These are phyloP conservation scores for Hippolais icterina DNA, from an alignment of 2,113 vertebrate species.

Conservation along the genomic window DNA sequence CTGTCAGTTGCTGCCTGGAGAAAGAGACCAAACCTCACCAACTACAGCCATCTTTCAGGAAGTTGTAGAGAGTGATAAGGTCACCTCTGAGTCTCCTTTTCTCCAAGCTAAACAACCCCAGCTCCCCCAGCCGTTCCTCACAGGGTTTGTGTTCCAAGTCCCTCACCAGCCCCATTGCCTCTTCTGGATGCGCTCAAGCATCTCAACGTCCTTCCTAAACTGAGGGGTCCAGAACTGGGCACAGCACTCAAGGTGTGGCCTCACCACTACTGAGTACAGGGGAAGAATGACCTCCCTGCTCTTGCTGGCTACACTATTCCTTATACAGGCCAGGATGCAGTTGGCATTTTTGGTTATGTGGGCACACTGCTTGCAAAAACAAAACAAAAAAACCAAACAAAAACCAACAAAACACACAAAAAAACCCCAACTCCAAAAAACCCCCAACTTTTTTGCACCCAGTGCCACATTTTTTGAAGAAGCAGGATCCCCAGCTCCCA, in stretches of 20 bases:
- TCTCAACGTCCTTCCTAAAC: fast-evolving
- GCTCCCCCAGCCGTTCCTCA: fast-evolving
- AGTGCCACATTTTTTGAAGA: neutral
- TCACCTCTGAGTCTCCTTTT: neutral
- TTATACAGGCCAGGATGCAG: neutral
- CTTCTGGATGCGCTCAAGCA: fast-evolving
- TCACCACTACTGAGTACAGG: neutral
- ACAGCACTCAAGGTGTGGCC: fast-evolving
- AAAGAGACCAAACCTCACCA: too few relatives aligned
- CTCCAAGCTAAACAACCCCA: neutral
- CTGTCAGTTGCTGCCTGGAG: too few relatives aligned
- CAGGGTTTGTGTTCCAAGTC: neutral
- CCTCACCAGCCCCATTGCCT: neutral
- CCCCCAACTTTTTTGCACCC: neutral
- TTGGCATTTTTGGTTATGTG: neutral
- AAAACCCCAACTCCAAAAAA: too few relatives aligned
- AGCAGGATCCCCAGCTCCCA: neutral
- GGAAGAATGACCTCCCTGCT: neutral
- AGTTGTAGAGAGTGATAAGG: neutral
- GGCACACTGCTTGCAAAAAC: too few relatives aligned
- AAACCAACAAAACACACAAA: neutral
- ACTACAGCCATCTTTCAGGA: fast-evolving
- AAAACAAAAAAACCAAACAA: too few relatives aligned
- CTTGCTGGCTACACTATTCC: neutral
- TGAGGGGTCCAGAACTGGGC: neutral